phyloP scores from a whole-genome alignment of 2,113 vertebrate species.

The Anolis carolinensis region DNA sequence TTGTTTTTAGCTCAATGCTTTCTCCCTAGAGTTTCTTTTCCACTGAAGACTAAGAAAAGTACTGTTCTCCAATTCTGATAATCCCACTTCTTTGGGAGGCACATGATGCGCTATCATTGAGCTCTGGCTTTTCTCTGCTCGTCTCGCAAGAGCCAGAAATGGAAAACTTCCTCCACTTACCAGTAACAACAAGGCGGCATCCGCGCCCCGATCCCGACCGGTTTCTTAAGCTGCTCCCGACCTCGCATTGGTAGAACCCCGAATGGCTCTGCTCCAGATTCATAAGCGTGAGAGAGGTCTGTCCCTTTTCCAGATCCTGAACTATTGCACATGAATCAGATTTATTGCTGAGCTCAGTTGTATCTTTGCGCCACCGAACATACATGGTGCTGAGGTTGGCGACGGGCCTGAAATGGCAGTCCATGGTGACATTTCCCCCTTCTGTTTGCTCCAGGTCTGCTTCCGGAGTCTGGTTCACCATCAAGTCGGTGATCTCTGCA shows the following conservation, averaged over 20 bases:
- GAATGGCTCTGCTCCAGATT: background rate
- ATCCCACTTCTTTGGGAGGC: too few relatives aligned
- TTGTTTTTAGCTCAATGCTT: too few relatives aligned
- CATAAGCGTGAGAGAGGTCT: background rate
- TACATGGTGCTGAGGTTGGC: background rate
- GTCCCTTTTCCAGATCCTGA: background rate
- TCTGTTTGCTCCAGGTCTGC: background rate
- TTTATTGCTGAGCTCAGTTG: too few relatives aligned
- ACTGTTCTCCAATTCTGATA: too few relatives aligned
- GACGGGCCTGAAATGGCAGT: background rate
- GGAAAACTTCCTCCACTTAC: background rate
- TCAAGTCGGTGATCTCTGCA: background rate
- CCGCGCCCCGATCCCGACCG: background rate
- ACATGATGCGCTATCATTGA: too few relatives aligned
- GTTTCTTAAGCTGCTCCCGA: background rate
- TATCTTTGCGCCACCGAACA: background rate
- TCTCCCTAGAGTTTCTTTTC: too few relatives aligned
- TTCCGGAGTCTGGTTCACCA: constrained; percentile 3
- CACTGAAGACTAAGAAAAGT: too few relatives aligned
- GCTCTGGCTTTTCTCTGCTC: background rate
- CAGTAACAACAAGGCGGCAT: background rate
- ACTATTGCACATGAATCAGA: rapidly evolving
- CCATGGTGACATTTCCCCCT: background rate
- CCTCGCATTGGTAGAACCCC: background rate
- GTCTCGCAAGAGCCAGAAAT: background rate